A percentile compares a stretch with the other conserved stretches of the same genome.
Evolutionary conservation across 2,113 vertebrate genomes (phyloP).

Genomic region (Deroptyus accipitrinus): DNA sequence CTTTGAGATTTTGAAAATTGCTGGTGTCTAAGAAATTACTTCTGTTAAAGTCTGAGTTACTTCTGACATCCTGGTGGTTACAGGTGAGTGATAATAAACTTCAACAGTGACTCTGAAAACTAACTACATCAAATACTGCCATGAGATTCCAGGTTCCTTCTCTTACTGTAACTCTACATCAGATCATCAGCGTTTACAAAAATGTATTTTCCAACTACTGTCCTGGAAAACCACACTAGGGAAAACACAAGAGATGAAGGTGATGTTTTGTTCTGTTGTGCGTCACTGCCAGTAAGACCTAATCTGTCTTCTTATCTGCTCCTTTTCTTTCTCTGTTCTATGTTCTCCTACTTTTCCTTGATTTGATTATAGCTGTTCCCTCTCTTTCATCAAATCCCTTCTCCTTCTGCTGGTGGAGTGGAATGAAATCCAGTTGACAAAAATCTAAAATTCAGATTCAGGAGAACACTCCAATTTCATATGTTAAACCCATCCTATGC

Average conservation of each 20-base stretch:
- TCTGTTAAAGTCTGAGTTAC: not conserved
- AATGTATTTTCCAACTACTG: not conserved
- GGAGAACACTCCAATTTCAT: not conserved
- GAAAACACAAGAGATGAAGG: not conserved
- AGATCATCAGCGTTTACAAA: not conserved
- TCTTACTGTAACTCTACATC: not conserved
- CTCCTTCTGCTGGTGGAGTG: not conserved
- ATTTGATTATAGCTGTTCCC: not conserved
- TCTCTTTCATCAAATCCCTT: not conserved
- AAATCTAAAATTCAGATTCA: not conserved
- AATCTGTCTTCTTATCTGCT: not conserved
- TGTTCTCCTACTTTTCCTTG: not conserved
- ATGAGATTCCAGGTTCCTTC: not conserved
- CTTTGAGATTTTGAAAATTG: not conserved
- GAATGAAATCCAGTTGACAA: not conserved
- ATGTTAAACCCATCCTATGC: not conserved
- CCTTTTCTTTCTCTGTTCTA: not conserved
- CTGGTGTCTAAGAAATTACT: not conserved
- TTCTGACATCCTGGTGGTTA: not conserved
- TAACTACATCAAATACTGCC: not conserved
- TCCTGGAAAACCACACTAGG: not conserved
- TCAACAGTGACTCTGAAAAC: not conserved
- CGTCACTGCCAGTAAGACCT: not conserved
- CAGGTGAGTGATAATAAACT: not conserved
- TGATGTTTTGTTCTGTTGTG: not conserved